Base-by-base conservation (phyloP, 2,888 invertebrate genomes). In the Carcina quercana region DNA sequence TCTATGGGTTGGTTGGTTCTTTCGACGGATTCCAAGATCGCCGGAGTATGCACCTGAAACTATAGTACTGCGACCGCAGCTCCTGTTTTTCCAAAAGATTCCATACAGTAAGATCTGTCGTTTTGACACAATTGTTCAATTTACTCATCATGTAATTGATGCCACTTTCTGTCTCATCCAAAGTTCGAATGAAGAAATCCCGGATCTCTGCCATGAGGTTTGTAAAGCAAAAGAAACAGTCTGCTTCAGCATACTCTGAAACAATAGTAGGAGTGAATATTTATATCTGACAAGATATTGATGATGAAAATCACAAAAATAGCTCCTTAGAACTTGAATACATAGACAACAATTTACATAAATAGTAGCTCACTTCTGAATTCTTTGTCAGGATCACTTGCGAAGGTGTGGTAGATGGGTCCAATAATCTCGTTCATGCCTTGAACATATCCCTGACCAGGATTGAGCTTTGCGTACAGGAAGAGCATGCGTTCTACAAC, bases 371-470 rank as follows among this genome's bases (percentile, higher is more conserved):
- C 65, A 95, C 96, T 89, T 86, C 94, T 87, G 86, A 90, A 94
- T 30, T 89, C 87, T 15, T 86, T 67, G 66, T 95, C 89, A 0
- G 93, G 88, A 79, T 98, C 96, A 13, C 91, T 93, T 5, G 98
- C 98, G 73, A 99, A 96, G 0, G 96, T 93, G 73, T 97, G 97
- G 79, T 99, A 99, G 56, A 99, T 96, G 5, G 98, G 98, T 0
- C 98, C 99, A 25, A 99, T 91, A 52, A 99, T 97, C 79, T 99
- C 99, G 80, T 99, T 99, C 98, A 99, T 99, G 32, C 99, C 99
- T 82, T 98, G 95, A 1, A 96, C 95, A 62, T 95, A 95, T 7
- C 97, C 92, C 64, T 98, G 97, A 0, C 98, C 98, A 0, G 98
- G 97, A 85, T 99, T 99, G 8, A 98, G 86, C 80, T 99, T 99